A percentile compares a stretch with the other conserved stretches of the same genome.
Evolutionary conservation across 1,140 invertebrate genomes (phyloP).

Genomic region (Heliconius himera): DNA sequence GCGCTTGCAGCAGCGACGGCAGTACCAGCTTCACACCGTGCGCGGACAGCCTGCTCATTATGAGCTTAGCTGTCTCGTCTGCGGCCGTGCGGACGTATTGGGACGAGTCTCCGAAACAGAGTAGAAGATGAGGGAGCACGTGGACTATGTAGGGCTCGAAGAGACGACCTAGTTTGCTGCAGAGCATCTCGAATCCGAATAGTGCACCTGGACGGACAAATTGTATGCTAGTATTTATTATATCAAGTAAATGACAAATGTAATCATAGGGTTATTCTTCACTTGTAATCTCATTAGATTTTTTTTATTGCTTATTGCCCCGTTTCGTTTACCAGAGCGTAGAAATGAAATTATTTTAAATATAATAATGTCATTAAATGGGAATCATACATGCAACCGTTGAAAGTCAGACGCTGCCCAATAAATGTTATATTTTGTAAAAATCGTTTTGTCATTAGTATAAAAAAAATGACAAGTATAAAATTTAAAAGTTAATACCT

Average conservation of each 20-base stretch:
- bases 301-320: too few species aligned
- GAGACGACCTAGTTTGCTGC: conserved; percentile 95
- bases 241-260: too few species aligned
- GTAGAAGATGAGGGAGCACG: conserved; percentile 95
- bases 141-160: conserved; percentile 99
- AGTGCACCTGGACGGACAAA: conserved; percentile 86
- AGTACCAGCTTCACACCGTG: conserved; percentile 98
- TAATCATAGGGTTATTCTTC: too few species aligned
- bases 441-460: too few species aligned
- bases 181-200: conserved; percentile 99
- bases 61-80: conserved; percentile 96
- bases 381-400: too few species aligned
- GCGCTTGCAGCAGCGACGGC: conserved; percentile 93
- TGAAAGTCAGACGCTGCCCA: neutral
- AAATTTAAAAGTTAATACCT: conserved; percentile 81
- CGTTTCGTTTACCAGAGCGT: too few species aligned
- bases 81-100: conserved; percentile 96
- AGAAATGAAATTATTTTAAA: too few species aligned
- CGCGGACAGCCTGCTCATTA: conserved; percentile 97
- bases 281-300: too few species aligned
- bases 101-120: conserved; percentile 97
- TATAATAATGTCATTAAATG: too few species aligned
- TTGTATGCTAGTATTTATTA: too few species aligned
- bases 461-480: neutral
- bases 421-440: too few species aligned